These are phyloP conservation scores for Phalacrocorax pelagicus DNA, from an alignment of 2,113 vertebrate genomes.

Conservation along the genomic window DNA sequence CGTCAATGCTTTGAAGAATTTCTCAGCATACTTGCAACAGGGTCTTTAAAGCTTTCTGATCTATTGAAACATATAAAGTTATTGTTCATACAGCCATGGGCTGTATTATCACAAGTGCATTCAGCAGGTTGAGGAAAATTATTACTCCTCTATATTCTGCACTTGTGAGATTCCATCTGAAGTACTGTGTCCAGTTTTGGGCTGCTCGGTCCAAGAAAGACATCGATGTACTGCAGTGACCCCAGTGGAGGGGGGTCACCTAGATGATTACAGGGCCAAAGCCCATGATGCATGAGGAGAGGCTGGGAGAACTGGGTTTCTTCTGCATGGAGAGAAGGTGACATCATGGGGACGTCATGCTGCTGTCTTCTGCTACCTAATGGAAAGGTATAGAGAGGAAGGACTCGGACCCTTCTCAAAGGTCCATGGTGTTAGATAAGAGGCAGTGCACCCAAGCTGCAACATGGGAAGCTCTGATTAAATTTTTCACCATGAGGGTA, in stretches of 20 bases:
- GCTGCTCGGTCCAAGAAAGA: not conserved
- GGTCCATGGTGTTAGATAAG: not conserved
- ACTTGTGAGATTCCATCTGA: too few relatives aligned
- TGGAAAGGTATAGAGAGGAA: not conserved
- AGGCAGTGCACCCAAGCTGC: not conserved
- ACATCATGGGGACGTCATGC: not conserved
- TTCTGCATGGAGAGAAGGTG: not conserved
- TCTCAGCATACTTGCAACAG: not conserved
- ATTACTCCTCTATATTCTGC: not conserved
- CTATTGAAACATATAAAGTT: not conserved
- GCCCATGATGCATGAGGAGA: not conserved
- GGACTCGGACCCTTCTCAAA: not conserved
- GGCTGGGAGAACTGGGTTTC: not conserved
- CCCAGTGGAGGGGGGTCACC: not conserved
- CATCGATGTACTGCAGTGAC: too few relatives aligned
- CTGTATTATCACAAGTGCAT: not conserved
- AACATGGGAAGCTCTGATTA: not conserved
- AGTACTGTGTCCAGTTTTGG: not conserved
- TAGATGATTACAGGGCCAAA: not conserved
- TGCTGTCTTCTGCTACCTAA: not conserved
- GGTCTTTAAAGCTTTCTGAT: not conserved
- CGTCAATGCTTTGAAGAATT: not conserved
- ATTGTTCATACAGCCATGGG: not conserved
- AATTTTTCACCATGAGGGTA: not conserved
- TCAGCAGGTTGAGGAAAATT: not conserved